phyloP scores from a whole-genome alignment of 2,797 vertebrate species.

The Hephaestus fuliginosus region DNA sequence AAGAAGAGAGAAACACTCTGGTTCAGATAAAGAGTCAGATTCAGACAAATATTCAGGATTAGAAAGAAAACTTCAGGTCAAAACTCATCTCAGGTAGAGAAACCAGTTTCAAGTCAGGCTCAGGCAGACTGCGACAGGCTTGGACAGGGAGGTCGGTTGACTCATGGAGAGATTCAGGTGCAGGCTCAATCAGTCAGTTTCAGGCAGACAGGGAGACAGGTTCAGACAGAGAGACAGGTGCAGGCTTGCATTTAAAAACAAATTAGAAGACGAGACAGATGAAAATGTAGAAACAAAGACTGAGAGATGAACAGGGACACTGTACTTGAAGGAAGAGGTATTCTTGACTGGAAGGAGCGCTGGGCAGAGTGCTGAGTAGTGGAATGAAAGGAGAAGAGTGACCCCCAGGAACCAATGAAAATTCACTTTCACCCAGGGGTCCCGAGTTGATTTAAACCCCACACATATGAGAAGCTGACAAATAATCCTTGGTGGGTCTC shows the following conservation, averaged over 20 bases:
- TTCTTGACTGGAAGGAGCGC: neutral
- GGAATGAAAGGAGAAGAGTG: neutral
- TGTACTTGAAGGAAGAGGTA: neutral
- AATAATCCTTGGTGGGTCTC: slow-evolving; percentile 1
- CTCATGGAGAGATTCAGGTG: neutral
- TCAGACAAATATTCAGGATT: neutral
- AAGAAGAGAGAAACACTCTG: neutral
- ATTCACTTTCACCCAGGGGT: neutral
- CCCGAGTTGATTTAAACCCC: neutral
- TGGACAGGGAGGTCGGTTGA: neutral
- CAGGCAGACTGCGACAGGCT: neutral
- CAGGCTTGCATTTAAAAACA: neutral
- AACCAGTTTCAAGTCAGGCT: neutral
- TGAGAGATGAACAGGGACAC: neutral
- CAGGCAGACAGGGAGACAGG: neutral
- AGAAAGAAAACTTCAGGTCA: too few species aligned
- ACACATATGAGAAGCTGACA: neutral
- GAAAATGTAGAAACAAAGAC: neutral
- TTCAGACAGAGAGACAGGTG: neutral
- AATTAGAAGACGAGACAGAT: neutral
- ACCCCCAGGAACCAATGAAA: neutral
- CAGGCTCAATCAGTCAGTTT: neutral
- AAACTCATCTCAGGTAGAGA: neutral
- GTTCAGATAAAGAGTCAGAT: neutral
- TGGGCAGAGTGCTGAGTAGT: neutral